phyloP scores from a whole-genome alignment of 2,797 vertebrate genomes.

The Macrochelys suwanniensis region DNA sequence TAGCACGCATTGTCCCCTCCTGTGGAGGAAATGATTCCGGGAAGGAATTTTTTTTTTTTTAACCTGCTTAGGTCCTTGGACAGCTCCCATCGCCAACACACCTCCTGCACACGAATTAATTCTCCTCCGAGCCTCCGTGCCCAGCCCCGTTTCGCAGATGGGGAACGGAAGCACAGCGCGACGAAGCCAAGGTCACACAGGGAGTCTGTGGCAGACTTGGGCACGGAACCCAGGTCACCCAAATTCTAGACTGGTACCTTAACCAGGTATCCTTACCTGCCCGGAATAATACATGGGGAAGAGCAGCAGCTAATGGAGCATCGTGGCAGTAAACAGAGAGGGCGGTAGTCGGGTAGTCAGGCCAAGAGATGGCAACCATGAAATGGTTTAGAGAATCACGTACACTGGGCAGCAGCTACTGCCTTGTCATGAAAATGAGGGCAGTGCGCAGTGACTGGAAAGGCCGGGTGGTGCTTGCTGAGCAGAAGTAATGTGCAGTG shows the following conservation, averaged over 20 bases:
- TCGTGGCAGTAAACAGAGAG: not conserved
- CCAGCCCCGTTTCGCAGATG: not conserved
- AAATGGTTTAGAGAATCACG: not conserved
- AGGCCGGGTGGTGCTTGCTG: not conserved
- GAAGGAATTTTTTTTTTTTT: constrained; percentile 27
- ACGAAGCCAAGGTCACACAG: not conserved
- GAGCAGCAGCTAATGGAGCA: not conserved
- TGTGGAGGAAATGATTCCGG: not conserved
- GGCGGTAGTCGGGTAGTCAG: not conserved
- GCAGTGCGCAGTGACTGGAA: not conserved
- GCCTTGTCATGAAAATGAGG: not conserved
- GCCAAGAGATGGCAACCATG: not conserved
- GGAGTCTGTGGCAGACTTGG: not conserved
- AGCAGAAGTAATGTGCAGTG: not conserved
- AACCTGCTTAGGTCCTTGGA: not conserved
- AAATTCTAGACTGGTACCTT: not conserved
- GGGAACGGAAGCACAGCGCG: not conserved
- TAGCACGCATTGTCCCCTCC: not conserved
- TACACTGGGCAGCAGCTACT: accelerated
- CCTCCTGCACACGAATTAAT: not conserved
- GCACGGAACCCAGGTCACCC: not conserved
- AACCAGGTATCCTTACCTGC: not conserved
- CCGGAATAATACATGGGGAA: constrained; percentile 1
- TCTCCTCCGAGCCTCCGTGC: not conserved
- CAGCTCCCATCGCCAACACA: not conserved